phyloP scores from a whole-genome alignment of 1,140 invertebrate genomes.

The Eupristina koningsbergeri region DNA sequence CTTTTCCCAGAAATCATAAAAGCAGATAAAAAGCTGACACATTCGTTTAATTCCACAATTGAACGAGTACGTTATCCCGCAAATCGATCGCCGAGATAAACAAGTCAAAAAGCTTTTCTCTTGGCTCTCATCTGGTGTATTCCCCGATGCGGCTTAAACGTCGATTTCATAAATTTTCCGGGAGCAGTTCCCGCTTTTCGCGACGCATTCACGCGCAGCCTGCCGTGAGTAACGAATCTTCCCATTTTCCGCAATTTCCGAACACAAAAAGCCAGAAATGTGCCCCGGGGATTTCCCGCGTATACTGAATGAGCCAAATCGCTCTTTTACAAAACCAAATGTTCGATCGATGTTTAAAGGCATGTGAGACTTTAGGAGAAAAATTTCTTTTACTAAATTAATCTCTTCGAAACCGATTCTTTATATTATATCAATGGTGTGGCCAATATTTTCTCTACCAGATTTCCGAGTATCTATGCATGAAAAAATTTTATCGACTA shows the following conservation, averaged over 20 bases:
- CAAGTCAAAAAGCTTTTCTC: slow-evolving; percentile 17
- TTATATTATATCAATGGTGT: neutral
- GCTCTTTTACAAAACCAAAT: slow-evolving; percentile 5
- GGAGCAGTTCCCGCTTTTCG: neutral
- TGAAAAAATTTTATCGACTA: too few species aligned
- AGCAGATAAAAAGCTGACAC: neutral
- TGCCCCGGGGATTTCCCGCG: neutral
- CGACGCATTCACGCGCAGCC: neutral
- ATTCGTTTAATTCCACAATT: slow-evolving; percentile 24
- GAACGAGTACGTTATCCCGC: neutral
- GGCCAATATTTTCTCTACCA: neutral
- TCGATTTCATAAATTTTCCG: slow-evolving; percentile 20
- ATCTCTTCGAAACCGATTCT: too few species aligned
- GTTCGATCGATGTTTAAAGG: slow-evolving; percentile 3
- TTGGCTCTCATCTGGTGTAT: neutral
- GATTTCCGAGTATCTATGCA: too few species aligned
- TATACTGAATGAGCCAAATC: neutral
- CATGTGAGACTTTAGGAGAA: neutral
- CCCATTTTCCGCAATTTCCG: neutral
- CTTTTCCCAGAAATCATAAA: neutral
- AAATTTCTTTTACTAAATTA: slow-evolving; percentile 2
- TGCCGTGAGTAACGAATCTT: slow-evolving; percentile 9
- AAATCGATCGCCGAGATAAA: slow-evolving; percentile 12
- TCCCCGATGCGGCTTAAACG: neutral
- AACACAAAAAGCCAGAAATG: neutral